Evolutionary conservation across 1,140 invertebrate species (phyloP).

Genomic region (Lasaia peninsularis): DNA sequence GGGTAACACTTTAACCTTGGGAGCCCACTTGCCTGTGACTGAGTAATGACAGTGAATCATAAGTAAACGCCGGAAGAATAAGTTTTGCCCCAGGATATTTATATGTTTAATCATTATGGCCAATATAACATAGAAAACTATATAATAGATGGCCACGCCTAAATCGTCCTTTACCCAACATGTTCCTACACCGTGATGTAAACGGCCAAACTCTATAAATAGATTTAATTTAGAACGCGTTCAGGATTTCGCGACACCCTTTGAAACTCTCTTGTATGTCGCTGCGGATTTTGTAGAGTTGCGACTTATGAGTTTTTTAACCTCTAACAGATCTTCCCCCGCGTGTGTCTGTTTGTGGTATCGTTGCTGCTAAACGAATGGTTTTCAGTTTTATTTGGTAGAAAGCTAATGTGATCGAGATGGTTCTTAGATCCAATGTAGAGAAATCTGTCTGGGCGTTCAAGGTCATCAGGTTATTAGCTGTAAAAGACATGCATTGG

Average conservation of each 20-base stretch:
- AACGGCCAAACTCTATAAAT: slow-evolving; percentile 6
- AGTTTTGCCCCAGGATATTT: slow-evolving; percentile 1
- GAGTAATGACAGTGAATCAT: slow-evolving; percentile 16
- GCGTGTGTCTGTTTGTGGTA: too few relatives aligned
- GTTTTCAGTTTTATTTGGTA: too few relatives aligned
- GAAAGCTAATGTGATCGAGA: too few relatives aligned
- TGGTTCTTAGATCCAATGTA: too few relatives aligned
- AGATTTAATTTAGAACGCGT: slow-evolving; percentile 1
- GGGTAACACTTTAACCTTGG: slow-evolving; percentile 14
- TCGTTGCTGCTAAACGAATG: too few relatives aligned
- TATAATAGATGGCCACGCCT: neutral
- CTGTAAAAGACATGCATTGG: too few relatives aligned
- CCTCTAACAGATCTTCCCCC: too few relatives aligned
- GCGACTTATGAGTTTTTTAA: neutral
- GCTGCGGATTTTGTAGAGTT: neutral
- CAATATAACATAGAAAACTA: too few relatives aligned
- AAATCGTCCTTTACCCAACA: neutral
- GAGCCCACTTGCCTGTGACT: slow-evolving; percentile 4
- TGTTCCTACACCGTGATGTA: slow-evolving; percentile 1
- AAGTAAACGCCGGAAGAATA: slow-evolving; percentile 7
- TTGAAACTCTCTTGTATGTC: neutral
- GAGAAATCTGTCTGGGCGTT: too few relatives aligned
- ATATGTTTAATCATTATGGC: neutral
- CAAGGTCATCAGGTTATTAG: too few relatives aligned
- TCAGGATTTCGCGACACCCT: slow-evolving; percentile 8